Evolutionary conservation across 1,140 invertebrate genomes (phyloP).

Genomic region (fruit fly (Drosophila melanogaster)): DNA sequence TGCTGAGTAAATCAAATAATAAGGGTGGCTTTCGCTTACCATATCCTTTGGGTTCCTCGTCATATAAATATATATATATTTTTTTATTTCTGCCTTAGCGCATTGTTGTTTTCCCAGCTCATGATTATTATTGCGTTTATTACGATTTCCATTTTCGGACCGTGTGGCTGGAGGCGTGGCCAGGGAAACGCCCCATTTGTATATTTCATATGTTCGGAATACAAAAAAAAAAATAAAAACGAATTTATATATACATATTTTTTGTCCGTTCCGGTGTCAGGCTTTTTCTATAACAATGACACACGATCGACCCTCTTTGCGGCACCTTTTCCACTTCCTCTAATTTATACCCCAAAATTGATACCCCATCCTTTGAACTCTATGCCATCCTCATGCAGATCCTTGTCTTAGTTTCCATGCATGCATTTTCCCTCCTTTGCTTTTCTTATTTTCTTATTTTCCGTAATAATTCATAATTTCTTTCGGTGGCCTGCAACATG

Average conservation of each 20-base stretch:
- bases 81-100: slow-evolving; percentile 21
- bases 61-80: not conserved
- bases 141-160: slow-evolving; percentile 71
- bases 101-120: slow-evolving; percentile 66
- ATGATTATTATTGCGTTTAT: slow-evolving; percentile 79
- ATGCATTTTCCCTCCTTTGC: slow-evolving; percentile 16
- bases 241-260: slow-evolving; percentile 15
- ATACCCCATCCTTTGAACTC: slow-evolving; percentile 1
- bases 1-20: slow-evolving; percentile 26
- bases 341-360: not conserved
- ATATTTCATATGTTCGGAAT: slow-evolving; percentile 33
- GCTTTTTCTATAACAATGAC: slow-evolving; percentile 71
- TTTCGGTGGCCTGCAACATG: slow-evolving; percentile 47
- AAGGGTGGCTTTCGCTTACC: slow-evolving; percentile 62
- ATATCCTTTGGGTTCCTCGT: slow-evolving; percentile 29
- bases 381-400: slow-evolving; percentile 22
- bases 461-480: slow-evolving; percentile 52
- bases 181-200: slow-evolving; percentile 55
- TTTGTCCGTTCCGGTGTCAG: slow-evolving; percentile 72
- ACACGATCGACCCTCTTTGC: slow-evolving; percentile 21
- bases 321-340: slow-evolving; percentile 19
- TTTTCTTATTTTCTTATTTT: slow-evolving; percentile 5
- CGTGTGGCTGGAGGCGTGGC: slow-evolving; percentile 64
- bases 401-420: slow-evolving; percentile 31
- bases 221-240: not conserved